These are phyloP conservation scores for Megalops atlanticus DNA, from an alignment of 2,113 vertebrate genomes.

Conservation along the genomic window DNA sequence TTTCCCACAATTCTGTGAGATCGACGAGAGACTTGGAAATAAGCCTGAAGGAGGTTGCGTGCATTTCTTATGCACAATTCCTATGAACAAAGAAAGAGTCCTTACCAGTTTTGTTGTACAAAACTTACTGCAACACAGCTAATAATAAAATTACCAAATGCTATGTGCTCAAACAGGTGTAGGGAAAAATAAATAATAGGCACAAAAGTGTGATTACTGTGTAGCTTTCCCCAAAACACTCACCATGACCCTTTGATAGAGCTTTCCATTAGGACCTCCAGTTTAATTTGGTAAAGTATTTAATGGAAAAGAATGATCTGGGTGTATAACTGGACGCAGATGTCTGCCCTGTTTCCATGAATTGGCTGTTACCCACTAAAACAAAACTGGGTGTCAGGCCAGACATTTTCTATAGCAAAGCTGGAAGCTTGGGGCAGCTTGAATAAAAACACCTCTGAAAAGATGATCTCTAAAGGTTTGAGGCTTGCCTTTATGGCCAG, in stretches of 20 bases:
- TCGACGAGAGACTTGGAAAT: background rate
- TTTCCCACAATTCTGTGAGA: background rate
- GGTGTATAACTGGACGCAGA: constrained; percentile 39
- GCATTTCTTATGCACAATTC: too few relatives aligned
- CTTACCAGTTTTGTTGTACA: too few relatives aligned
- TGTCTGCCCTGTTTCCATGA: constrained; percentile 29
- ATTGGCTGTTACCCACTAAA: constrained; percentile 5
- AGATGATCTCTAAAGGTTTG: too few relatives aligned
- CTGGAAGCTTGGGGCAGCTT: background rate
- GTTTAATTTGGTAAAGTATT: constrained; percentile 23
- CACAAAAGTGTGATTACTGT: constrained; percentile 26
- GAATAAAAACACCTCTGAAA: too few relatives aligned
- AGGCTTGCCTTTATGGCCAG: too few relatives aligned
- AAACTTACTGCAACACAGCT: background rate
- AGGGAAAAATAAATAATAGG: background rate
- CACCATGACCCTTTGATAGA: constrained; percentile 20
- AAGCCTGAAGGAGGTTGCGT: background rate
- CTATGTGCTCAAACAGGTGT: constrained; percentile 22
- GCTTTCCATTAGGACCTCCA: constrained; percentile 35
- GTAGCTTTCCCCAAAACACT: constrained; percentile 34
- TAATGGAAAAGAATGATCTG: constrained; percentile 19
- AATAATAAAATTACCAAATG: background rate
- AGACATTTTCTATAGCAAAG: constrained; percentile 5
- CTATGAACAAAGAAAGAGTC: too few relatives aligned
- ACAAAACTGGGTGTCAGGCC: constrained; percentile 6